These are phyloP conservation scores for Nannospalax galili DNA, from an alignment of 2,113 vertebrate species.

Conservation along the genomic window DNA sequence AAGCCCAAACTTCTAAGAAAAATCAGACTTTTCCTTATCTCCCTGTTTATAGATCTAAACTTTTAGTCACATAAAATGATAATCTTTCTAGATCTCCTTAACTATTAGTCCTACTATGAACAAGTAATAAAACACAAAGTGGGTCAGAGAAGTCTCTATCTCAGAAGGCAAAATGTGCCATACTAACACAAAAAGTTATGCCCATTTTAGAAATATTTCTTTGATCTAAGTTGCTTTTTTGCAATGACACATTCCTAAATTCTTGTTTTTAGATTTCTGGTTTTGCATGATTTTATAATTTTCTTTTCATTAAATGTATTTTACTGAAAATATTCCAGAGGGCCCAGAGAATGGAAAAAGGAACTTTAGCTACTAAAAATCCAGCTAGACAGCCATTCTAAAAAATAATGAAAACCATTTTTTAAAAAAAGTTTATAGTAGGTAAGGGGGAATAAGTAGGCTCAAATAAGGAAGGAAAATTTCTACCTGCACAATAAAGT, in stretches of 20 bases:
- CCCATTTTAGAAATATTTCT: conserved; percentile 14
- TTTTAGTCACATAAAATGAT: neutral
- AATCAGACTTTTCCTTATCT: neutral
- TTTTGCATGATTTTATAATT: conserved; percentile 2
- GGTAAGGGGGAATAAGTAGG: neutral
- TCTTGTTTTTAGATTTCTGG: neutral
- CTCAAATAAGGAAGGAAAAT: neutral
- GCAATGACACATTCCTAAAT: neutral
- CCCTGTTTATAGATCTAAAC: neutral
- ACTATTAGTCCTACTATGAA: neutral
- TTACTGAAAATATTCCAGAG: conserved; percentile 46
- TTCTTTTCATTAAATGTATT: conserved; percentile 45
- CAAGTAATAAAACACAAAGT: neutral
- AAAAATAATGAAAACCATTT: conserved; percentile 37
- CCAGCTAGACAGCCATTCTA: conserved; percentile 10
- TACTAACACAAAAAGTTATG: neutral
- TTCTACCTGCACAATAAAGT: neutral
- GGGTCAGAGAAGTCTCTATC: neutral
- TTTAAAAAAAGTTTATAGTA: neutral
- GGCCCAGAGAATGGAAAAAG: neutral
- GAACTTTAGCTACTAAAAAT: neutral
- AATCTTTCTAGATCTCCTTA: neutral
- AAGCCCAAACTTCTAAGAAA: neutral
- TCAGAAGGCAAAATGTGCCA: neutral
- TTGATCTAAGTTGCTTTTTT: conserved; percentile 10